Percentiles rank a stretch among this genome's conserved stretches.
These are phyloP conservation scores for Bombus cullumanus DNA, from an alignment of 1,140 invertebrate genomes.

Conservation along the genomic window DNA sequence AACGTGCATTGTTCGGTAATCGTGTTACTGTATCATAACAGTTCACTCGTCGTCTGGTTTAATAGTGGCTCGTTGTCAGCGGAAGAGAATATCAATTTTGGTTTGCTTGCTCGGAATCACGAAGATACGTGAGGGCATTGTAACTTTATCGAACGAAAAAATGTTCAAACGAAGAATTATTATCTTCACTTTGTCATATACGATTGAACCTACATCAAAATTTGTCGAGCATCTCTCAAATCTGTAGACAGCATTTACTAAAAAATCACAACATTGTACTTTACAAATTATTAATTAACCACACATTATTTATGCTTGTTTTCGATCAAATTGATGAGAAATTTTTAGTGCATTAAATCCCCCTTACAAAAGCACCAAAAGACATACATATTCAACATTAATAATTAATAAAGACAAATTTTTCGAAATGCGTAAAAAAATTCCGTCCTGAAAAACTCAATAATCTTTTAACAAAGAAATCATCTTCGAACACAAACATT, in stretches of 20 bases:
- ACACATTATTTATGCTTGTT: no score
- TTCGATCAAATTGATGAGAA: no score
- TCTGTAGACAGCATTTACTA: no score
- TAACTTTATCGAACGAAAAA: background rate
- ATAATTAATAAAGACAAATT: background rate
- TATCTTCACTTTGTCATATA: background rate
- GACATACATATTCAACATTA: no score
- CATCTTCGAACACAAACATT: background rate
- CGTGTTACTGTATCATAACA: constrained; percentile 6
- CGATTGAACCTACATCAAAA: background rate
- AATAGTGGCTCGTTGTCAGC: background rate
- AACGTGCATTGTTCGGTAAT: constrained; percentile 17
- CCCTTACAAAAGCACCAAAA: no score
- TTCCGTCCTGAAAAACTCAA: background rate
- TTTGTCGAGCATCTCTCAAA: no score
- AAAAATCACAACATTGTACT: no score
- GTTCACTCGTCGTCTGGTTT: constrained; percentile 5
- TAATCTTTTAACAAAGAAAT: background rate
- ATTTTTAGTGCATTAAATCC: no score
- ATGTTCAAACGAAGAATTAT: background rate
- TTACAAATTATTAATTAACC: no score
- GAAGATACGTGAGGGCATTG: background rate
- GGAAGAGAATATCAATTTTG: constrained; percentile 1
- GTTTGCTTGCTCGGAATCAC: background rate
- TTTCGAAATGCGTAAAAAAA: background rate